These are phyloP conservation scores for Hafferia zeledoni DNA, from an alignment of 2,797 vertebrate species.

Conservation along the genomic window DNA sequence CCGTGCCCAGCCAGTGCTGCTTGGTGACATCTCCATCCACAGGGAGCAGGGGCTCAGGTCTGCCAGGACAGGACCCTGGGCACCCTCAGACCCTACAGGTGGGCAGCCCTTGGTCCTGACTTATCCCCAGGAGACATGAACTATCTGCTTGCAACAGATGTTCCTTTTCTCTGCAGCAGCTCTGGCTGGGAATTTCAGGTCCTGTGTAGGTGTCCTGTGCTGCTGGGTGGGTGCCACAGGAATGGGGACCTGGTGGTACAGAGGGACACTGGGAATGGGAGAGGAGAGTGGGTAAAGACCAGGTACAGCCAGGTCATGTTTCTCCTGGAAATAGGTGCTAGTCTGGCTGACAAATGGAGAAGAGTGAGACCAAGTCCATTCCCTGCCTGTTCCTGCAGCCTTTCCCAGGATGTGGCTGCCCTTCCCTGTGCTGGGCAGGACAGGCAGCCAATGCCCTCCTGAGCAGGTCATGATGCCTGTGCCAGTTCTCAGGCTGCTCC, in stretches of 20 bases:
- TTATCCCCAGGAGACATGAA: neutral
- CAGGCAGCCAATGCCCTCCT: neutral
- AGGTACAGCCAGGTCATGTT: neutral
- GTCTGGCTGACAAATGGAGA: neutral
- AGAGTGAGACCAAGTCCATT: neutral
- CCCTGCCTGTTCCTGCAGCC: neutral
- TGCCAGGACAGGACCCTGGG: neutral
- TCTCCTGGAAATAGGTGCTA: neutral
- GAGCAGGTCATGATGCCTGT: fast-evolving
- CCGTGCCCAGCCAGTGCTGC: neutral
- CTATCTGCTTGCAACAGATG: fast-evolving
- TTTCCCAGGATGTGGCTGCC: fast-evolving
- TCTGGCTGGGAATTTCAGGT: neutral
- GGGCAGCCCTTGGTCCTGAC: neutral
- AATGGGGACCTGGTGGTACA: fast-evolving
- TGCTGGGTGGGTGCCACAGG: neutral
- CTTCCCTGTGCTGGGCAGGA: neutral
- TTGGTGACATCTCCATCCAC: fast-evolving
- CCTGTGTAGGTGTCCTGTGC: neutral
- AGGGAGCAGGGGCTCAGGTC: neutral
- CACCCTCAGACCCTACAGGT: neutral
- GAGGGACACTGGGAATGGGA: neutral
- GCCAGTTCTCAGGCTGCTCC: neutral
- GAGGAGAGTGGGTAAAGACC: neutral
- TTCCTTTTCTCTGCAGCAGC: neutral